These are phyloP conservation scores for Aelia acuminata DNA, from an alignment of 2,888 invertebrate species.

Conservation along the genomic window DNA sequence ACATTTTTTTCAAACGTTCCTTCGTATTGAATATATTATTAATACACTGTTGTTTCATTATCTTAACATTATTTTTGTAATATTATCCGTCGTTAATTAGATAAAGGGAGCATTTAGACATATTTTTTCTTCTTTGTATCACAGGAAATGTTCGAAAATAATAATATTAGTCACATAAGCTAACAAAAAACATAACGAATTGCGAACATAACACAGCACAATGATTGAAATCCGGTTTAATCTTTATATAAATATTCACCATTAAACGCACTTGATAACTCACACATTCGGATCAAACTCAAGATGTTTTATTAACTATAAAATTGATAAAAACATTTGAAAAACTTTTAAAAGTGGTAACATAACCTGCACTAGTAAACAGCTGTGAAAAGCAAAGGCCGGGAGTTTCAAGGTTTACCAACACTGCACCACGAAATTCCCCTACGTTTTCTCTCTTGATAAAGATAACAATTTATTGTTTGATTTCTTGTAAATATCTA, in stretches of 20 bases:
- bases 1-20: not conserved
- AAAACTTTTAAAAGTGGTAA: not conserved
- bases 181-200: not conserved
- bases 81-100: not conserved
- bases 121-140: not conserved
- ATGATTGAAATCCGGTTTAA: not conserved
- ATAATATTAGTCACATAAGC: not conserved
- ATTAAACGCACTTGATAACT: not conserved
- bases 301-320: not conserved
- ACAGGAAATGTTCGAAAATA: not conserved
- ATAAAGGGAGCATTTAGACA: not conserved
- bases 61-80: not conserved
- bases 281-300: not conserved
- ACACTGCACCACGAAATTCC: not conserved
- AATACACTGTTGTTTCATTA: not conserved
- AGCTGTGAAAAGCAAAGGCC: not conserved
- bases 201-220: not conserved
- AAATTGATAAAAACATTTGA: not conserved
- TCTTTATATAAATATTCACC: not conserved
- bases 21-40: not conserved
- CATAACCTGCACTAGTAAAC: not conserved
- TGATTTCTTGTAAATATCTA: not conserved
- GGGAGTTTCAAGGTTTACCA: not conserved
- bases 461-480: not conserved
- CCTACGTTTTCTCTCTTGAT: not conserved